phyloP scores from a whole-genome alignment of 2,888 invertebrate genomes.

The Polydrusus tereticollis region DNA sequence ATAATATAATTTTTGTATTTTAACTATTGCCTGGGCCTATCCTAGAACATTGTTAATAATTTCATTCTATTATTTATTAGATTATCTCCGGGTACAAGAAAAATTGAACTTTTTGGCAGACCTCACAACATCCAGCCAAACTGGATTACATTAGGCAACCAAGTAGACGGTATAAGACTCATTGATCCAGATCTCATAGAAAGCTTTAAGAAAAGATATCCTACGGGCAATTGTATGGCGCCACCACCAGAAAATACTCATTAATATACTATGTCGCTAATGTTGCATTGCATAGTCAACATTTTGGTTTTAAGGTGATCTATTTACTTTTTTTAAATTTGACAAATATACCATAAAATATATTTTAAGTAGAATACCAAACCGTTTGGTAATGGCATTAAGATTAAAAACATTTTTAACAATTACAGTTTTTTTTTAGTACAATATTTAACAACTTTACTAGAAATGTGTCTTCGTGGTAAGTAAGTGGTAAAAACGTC shows the following conservation, averaged over 20 bases:
- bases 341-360: background rate
- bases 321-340: background rate
- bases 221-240: conserved; percentile 84
- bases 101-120: conserved; percentile 96
- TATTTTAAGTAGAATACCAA: background rate
- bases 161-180: conserved; percentile 93
- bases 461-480: too few relatives aligned
- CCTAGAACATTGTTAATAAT: too few relatives aligned
- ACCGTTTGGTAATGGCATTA: background rate
- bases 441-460: too few relatives aligned
- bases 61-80: conserved; percentile 78
- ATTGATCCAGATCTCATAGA: conserved; percentile 93
- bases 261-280: too few relatives aligned
- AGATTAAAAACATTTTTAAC: background rate
- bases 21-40: too few relatives aligned
- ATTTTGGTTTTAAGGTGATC: background rate
- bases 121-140: conserved; percentile 99
- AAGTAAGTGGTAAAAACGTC: too few relatives aligned
- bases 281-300: too few relatives aligned
- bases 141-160: conserved; percentile 98
- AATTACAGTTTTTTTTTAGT: background rate
- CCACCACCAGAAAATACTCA: conserved; percentile 62
- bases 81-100: conserved; percentile 95
- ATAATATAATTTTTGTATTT: too few relatives aligned
- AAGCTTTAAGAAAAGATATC: conserved; percentile 91